Evolutionary conservation across 2,113 vertebrate species (phyloP).

Genomic region (Ceratotherium simum): DNA sequence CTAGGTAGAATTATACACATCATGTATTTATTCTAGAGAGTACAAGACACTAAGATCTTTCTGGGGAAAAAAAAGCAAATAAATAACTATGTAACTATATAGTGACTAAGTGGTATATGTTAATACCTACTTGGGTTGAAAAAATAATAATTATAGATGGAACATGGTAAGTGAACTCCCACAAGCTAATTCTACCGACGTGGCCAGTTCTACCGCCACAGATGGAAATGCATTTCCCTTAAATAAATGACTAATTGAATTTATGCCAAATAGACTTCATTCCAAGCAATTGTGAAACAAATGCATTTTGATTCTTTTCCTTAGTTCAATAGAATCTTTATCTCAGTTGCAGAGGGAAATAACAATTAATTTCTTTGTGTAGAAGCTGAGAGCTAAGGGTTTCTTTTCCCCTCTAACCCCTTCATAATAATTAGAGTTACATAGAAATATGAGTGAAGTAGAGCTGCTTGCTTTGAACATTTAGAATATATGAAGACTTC

Average conservation of each 20-base stretch:
- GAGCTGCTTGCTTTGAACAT: background rate
- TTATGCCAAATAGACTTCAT: conserved; percentile 67
- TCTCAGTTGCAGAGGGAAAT: conserved; percentile 24
- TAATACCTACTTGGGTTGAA: background rate
- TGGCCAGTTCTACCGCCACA: background rate
- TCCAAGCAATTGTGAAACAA: conserved; percentile 59
- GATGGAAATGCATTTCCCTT: background rate
- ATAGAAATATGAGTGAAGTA: background rate
- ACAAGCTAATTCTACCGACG: background rate
- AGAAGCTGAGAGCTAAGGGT: conserved; percentile 39
- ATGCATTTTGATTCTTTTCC: conserved; percentile 62
- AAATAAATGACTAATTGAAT: conserved; percentile 46
- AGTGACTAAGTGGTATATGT: background rate
- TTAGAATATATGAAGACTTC: background rate
- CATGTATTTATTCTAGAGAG: background rate
- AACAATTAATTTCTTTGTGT: conserved; percentile 66
- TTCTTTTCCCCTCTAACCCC: background rate
- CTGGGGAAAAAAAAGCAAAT: background rate
- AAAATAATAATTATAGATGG: background rate
- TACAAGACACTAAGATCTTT: background rate
- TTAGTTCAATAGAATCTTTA: conserved; percentile 71
- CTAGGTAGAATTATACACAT: background rate
- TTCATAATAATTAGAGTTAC: conserved; percentile 3
- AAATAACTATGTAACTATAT: background rate
- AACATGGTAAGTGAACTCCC: background rate